Evolutionary conservation across 2,113 vertebrate species (phyloP), one percentile per base, ranked within the genome.

Genomic region (Daphoenositta chrysoptera): DNA sequence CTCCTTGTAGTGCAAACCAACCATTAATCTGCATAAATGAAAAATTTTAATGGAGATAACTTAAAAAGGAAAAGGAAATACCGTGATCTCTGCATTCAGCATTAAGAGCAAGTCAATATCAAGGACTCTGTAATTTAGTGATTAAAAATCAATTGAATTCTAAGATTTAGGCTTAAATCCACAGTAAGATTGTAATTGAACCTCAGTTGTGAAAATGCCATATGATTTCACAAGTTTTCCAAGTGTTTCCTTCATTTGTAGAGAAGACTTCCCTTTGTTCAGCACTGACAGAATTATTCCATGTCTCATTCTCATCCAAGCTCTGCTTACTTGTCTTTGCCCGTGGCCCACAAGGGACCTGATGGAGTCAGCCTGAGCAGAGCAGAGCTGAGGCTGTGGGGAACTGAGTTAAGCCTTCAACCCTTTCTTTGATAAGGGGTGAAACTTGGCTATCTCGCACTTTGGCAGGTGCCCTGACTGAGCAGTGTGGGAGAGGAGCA

Each of bases 391-490:
- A 1, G 0, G 0, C 44, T 71, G 2, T 8, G 39, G 45, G 35
- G 70, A 63, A 6, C 31, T 2, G 19, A 39, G 47, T 42, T 70
- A 58, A n/a, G 35, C 48, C 70, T 89, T 70, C 42, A 37, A 0
- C 11, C 27, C 21, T 80, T 30, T 48, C 35, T 37, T 57, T 69
- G 63, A 5, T 28, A 16, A 56, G 40, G 57, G 23, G 9, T 76
- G 63, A 31, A 69, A 75, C 33, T 47, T 54, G 42, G 24, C 2
- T n/a, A 0, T 66, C 68, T 81, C 1, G 0, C 5, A 1, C 51
- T 70, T 66, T 91, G 61, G 40, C 78, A 22, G 31, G 56, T 87
- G 81, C 27, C 42, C 39, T 54, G 60, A 16, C n/a, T 53, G 60
- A 51, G 77, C 39, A 58, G 45, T 27, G 12, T 51, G 61, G 47